These are phyloP conservation scores for Diorhabda sublineata DNA, from an alignment of 1,140 invertebrate genomes.

Conservation along the genomic window DNA sequence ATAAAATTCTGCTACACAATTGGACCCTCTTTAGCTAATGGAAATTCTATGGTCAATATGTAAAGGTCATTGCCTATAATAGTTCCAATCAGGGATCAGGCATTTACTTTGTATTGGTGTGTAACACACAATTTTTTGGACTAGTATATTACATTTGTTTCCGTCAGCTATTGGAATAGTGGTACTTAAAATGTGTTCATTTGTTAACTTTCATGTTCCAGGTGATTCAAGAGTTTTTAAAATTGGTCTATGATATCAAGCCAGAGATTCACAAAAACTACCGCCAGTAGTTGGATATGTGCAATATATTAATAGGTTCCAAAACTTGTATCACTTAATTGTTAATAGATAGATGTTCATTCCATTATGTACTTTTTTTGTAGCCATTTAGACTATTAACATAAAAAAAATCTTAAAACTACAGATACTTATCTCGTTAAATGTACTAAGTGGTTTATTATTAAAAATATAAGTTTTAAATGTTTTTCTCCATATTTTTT, in stretches of 20 bases:
- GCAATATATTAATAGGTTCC: not conserved
- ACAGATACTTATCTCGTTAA: not conserved
- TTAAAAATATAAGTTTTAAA: no score
- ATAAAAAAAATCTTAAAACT: not conserved
- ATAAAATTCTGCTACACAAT: no score
- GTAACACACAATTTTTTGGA: no score
- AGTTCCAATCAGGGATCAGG: no score
- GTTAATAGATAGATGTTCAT: conserved; percentile 13
- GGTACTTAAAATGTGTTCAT: not conserved
- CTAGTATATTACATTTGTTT: no score
- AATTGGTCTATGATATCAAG: conserved; percentile 83
- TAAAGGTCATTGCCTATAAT: no score
- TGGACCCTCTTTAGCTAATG: no score
- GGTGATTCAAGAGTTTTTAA: conserved; percentile 78
- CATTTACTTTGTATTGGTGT: no score
- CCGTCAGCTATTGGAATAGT: no score
- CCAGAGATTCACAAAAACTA: conserved; percentile 86
- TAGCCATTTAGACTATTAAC: not conserved
- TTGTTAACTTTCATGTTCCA: conserved; percentile 46
- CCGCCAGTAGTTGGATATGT: conserved; percentile 44
- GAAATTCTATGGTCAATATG: no score
- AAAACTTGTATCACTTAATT: not conserved
- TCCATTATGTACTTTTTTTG: conserved; percentile 15
- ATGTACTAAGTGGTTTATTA: conserved; percentile 4
- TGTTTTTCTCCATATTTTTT: no score